These are phyloP conservation scores for Phyllostomus discolor DNA, from an alignment of 2,113 vertebrate genomes.

Conservation along the genomic window DNA sequence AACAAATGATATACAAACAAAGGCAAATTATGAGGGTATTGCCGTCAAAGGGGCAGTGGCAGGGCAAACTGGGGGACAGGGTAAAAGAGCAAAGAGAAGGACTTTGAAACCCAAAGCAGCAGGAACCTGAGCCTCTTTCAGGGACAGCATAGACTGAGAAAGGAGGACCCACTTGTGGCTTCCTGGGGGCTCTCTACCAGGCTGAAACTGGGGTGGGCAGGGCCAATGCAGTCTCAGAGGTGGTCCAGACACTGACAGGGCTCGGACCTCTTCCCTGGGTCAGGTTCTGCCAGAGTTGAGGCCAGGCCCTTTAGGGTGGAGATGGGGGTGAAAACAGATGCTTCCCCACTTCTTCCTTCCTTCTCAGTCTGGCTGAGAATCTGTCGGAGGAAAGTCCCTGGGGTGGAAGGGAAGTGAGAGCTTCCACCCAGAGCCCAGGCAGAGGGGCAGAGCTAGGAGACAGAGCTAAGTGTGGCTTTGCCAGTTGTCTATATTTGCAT, in stretches of 20 bases:
- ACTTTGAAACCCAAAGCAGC: background rate
- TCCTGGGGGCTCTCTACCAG: background rate
- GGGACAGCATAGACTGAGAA: background rate
- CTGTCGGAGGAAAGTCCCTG: constrained; percentile 65
- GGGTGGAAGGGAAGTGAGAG: constrained; percentile 64
- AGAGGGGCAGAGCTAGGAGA: constrained; percentile 1
- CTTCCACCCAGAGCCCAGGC: background rate
- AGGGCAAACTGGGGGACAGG: too few relatives aligned
- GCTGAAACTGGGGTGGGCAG: background rate
- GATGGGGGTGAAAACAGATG: background rate
- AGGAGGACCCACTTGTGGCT: background rate
- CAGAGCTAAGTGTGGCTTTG: constrained; percentile 6
- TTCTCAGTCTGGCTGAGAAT: constrained; percentile 10
- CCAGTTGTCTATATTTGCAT: constrained; percentile 67
- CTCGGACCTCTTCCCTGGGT: background rate
- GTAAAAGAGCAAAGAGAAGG: background rate
- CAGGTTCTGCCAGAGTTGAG: background rate
- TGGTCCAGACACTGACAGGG: background rate
- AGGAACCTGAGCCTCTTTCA: background rate
- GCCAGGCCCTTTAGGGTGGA: background rate
- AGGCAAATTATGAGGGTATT: background rate
- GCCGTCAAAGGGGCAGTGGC: background rate
- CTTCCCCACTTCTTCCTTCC: constrained; percentile 50
- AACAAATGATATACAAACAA: background rate
- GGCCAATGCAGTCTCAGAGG: background rate